These are phyloP conservation scores for Erynnis tages DNA, from an alignment of 2,888 invertebrate species.

Conservation along the genomic window DNA sequence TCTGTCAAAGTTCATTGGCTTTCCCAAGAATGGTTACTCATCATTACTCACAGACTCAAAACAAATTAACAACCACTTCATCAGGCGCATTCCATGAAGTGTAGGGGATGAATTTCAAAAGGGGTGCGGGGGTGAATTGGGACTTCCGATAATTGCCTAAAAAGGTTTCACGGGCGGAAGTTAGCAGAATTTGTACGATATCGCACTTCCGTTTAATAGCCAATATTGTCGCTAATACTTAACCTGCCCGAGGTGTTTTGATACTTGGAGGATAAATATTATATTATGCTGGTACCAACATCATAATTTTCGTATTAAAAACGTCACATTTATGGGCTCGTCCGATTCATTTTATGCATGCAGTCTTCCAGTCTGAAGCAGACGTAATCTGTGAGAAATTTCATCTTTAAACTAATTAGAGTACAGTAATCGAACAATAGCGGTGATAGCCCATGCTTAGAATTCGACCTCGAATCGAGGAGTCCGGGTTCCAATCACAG, in stretches of 20 bases:
- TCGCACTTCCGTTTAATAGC: slow-evolving; percentile 69
- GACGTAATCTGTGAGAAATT: no score
- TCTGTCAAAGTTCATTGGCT: not conserved
- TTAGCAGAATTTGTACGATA: slow-evolving; percentile 76
- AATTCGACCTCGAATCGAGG: no score
- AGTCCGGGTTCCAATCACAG: no score
- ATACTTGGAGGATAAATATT: slow-evolving; percentile 43
- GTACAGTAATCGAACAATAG: no score
- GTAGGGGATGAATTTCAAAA: slow-evolving; percentile 49
- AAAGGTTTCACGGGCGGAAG: slow-evolving; percentile 71
- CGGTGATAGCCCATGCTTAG: no score
- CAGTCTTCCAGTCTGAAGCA: no score
- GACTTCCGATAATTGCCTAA: slow-evolving; percentile 67
- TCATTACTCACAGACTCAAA: not conserved
- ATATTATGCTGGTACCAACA: no score
- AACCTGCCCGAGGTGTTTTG: slow-evolving; percentile 38
- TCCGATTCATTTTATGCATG: no score
- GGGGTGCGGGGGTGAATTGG: slow-evolving; percentile 48
- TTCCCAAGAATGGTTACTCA: slow-evolving; percentile 12
- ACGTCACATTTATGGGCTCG: no score
- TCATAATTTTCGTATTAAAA: no score
- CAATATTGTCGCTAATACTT: slow-evolving; percentile 48
- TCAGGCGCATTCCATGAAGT: slow-evolving; percentile 8
- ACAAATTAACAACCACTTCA: not conserved
- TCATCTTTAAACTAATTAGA: no score